These are phyloP conservation scores for Sylvilagus bachmani DNA, from an alignment of 2,113 vertebrate genomes.

Conservation along the genomic window DNA sequence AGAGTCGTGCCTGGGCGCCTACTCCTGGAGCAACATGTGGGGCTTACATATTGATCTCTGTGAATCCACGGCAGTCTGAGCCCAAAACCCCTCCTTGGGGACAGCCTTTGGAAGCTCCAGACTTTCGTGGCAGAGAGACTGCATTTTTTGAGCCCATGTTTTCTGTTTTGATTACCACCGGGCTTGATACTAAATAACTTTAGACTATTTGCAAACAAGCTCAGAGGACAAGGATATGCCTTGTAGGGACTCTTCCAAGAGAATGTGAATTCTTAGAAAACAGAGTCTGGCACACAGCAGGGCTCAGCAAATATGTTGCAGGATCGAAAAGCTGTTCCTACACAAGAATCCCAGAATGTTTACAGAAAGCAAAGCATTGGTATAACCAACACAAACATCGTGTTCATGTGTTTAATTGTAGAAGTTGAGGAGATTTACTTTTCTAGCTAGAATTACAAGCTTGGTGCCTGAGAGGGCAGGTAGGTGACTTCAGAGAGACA, in stretches of 20 bases:
- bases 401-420: background rate
- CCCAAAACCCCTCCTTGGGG: background rate
- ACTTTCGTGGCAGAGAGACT: background rate
- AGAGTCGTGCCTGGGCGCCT: background rate
- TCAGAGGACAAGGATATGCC: background rate
- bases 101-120: background rate
- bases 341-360: conserved; percentile 43
- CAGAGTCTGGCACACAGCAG: background rate
- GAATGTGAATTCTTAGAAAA: background rate
- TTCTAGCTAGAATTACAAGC: background rate
- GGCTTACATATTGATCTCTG: fast-evolving
- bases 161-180: background rate
- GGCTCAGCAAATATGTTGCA: background rate
- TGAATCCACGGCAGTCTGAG: background rate
- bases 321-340: background rate
- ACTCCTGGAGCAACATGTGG: too few relatives aligned
- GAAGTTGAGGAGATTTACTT: background rate
- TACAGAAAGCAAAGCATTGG: conserved; percentile 7
- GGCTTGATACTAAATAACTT: background rate
- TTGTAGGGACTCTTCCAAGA: background rate
- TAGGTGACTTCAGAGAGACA: background rate
- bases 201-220: conserved; percentile 38
- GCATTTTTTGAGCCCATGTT: background rate
- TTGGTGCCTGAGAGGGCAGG: background rate
- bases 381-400: background rate